Evolutionary conservation across 53 echinoderm and acorn worm species (phyloP).

Genomic region (Echinarachnius parma): DNA sequence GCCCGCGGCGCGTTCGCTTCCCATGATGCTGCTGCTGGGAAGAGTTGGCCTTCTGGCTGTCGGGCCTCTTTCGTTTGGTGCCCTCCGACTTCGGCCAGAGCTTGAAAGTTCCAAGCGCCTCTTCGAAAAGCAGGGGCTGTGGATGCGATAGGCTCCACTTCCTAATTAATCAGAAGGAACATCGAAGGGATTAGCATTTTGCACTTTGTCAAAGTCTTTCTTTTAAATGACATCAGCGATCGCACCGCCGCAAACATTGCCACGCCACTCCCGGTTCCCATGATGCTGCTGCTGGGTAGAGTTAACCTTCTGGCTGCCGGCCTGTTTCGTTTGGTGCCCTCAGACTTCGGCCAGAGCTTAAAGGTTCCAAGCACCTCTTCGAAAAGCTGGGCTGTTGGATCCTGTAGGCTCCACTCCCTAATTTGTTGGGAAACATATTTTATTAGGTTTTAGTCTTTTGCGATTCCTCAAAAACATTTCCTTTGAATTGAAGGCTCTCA

Average conservation of each 20-base stretch:
- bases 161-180: too few species aligned
- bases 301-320: constrained; percentile 17
- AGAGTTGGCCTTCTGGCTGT: constrained; percentile 16
- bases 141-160: constrained; percentile 60
- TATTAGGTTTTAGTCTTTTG: too few species aligned
- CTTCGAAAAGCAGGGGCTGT: constrained; percentile 90
- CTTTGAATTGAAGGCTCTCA: too few species aligned
- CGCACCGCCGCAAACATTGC: background rate
- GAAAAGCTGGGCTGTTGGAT: constrained; percentile 83
- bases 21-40: constrained; percentile 19
- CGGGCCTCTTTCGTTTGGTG: constrained; percentile 54
- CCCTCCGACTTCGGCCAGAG: constrained; percentile 58
- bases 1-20: constrained; percentile 17
- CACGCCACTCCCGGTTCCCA: constrained; percentile 13
- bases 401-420: too few species aligned
- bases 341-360: constrained; percentile 67
- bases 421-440: too few species aligned
- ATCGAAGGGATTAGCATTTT: too few species aligned
- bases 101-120: constrained; percentile 74
- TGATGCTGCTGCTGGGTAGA: constrained; percentile 13
- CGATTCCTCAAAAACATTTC: too few species aligned
- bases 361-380: constrained; percentile 77
- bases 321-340: constrained; percentile 52
- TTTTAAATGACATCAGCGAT: constrained; percentile 35
- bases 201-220: too few species aligned